Base-by-base conservation (phyloP, 2,113 vertebrate species). In the Ornithorhynchus anatinus region DNA sequence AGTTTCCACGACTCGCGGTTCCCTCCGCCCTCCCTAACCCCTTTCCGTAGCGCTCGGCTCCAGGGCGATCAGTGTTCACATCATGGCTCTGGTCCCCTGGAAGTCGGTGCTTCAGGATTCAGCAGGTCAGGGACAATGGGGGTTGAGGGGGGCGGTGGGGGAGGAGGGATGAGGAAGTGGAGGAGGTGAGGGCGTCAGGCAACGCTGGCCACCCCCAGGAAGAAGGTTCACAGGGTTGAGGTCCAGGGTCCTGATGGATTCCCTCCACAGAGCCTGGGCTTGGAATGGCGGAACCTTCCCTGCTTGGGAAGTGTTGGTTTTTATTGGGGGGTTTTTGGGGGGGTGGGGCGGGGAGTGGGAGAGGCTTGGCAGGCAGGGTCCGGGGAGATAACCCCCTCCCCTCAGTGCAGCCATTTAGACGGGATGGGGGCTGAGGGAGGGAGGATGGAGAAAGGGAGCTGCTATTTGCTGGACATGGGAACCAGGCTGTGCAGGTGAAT, bases 401-500 rank as follows among this genome's bases (percentile, higher is more conserved):
- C 4, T 0, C 11, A 44, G 35, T n/a, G n/a, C n/a, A n/a, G n/a
- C n/a, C 45, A 50, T 54, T 47, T 25, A 19, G 48, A 33, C 23
- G 23, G 17, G 47, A 27, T 59, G 73, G 33, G 33, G 27, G n/a
- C n/a, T 12, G 15, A 27, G 61, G 47, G 58, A 33, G 50, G 73
- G 48, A 43, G 14, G 39, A 50, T 57, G 62, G 45, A 63, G 19
- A 3, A 1, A 1, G 42, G 75, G 62, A 51, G 79, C 39, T 63
- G 59, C 67, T 91, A 92, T 80, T 92, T 92, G 85, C 79, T 82
- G 47, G 95, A 72, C 76, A 95, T 94, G 3, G 94, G 93, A 22
- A 88, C 80, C 78, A 99, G 91, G 90, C 95, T 96, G 91, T 96
- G 97, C 79, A 98, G 91, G 44, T 95, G 84, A 84, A 98, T 95